These are phyloP conservation scores for Euspilapteryx auroguttella DNA, from an alignment of 2,888 invertebrate species.

Conservation along the genomic window DNA sequence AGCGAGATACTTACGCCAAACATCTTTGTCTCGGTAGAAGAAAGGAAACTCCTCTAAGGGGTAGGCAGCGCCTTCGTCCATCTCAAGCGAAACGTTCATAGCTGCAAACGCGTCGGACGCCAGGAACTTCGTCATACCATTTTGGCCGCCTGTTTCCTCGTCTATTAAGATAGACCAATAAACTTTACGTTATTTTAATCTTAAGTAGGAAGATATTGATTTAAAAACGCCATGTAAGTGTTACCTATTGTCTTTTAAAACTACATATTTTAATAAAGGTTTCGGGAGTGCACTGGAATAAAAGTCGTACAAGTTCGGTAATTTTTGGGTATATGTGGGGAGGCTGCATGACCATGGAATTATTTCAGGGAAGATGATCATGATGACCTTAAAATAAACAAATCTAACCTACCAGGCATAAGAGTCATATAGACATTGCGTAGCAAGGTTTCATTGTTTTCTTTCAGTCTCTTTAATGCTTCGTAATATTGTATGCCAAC, in stretches of 20 bases:
- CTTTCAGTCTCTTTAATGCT: slow-evolving; percentile 22
- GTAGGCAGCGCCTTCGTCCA: slow-evolving; percentile 81
- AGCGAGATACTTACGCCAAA: slow-evolving; percentile 72
- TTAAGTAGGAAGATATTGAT: no score
- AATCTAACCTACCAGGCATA: slow-evolving; percentile 25
- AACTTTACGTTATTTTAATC: no score
- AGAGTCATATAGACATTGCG: slow-evolving; percentile 30
- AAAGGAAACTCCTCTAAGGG: slow-evolving; percentile 56
- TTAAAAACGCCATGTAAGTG: no score
- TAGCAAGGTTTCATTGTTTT: slow-evolving; percentile 19
- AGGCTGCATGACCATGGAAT: no score
- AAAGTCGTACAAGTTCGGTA: no score
- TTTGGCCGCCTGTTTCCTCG: slow-evolving; percentile 80
- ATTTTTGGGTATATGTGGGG: no score
- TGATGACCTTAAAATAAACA: no score
- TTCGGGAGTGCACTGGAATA: no score
- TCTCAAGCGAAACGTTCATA: slow-evolving; percentile 78
- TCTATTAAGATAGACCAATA: slow-evolving; percentile 53
- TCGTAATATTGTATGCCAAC: slow-evolving; percentile 36
- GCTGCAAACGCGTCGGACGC: slow-evolving; percentile 67
- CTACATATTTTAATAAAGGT: no score
- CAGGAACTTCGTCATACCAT: slow-evolving; percentile 76
- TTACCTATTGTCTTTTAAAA: no score
- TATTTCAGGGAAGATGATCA: no score
- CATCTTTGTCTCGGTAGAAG: slow-evolving; percentile 70